Conservation (phyloP, 2,888 invertebrate species). For the Oegoconia quadripuncta region DNA sequence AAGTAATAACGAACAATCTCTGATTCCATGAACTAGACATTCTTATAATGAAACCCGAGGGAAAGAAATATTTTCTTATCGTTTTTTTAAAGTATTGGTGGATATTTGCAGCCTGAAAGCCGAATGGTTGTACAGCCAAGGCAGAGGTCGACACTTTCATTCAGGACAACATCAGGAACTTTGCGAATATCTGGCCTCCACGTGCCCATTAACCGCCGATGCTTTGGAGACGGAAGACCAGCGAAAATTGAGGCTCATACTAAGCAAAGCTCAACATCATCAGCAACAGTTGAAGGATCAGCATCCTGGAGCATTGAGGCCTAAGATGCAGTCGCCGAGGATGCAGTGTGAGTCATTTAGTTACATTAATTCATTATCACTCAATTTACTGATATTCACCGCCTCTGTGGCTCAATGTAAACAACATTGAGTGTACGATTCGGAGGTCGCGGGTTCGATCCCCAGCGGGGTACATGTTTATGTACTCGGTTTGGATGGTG, state of each 20-base stretch:
- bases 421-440: too few relatives aligned
- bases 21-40: too few relatives aligned
- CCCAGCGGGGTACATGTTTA: too few relatives aligned
- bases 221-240: conserved; percentile 91
- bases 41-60: too few relatives aligned
- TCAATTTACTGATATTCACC: too few relatives aligned
- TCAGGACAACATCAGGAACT: conserved; percentile 90
- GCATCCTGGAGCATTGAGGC: conserved; percentile 68
- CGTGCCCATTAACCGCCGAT: conserved; percentile 91
- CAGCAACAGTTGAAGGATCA: conserved; percentile 90
- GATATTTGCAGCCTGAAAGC: conserved; percentile 89
- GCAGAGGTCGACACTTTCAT: conserved; percentile 92
- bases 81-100: too few relatives aligned
- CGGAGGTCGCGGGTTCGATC: too few relatives aligned
- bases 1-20: too few relatives aligned
- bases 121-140: conserved; percentile 97
- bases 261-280: conserved; percentile 94
- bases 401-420: too few relatives aligned
- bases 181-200: conserved; percentile 89
- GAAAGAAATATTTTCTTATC: too few relatives aligned
- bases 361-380: too few relatives aligned
- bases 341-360: conserved; percentile 65
- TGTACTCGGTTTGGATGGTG: too few relatives aligned
- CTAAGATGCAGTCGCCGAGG: conserved; percentile 67
- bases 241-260: conserved; percentile 89